These are phyloP conservation scores for Diacarnus erythraeanus DNA, from an alignment of 37 sponge, comb jelly and placozoan species.

Conservation along the genomic window DNA sequence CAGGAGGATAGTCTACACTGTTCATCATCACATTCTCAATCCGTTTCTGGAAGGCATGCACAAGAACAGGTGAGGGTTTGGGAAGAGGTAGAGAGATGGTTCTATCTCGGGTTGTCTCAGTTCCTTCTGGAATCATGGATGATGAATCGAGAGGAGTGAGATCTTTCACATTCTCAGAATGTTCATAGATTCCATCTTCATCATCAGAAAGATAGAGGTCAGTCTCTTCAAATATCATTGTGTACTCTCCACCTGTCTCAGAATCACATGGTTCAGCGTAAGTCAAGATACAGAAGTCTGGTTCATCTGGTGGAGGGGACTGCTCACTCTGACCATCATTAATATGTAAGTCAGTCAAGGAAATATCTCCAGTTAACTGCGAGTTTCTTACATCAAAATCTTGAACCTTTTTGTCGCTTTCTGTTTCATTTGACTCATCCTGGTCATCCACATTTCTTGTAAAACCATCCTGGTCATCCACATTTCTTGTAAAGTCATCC, in stretches of 20 bases:
- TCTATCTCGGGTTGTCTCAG: background rate
- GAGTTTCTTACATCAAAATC: no score
- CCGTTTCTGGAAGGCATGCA: slow-evolving; percentile 25
- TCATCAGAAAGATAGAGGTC: slow-evolving; percentile 6
- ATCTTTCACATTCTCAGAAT: background rate
- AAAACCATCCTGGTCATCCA: no score
- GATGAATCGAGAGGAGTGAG: background rate
- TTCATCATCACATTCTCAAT: slow-evolving; percentile 52
- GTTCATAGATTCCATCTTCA: slow-evolving; percentile 6
- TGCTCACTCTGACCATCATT: background rate
- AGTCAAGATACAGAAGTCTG: background rate
- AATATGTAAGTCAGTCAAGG: no score
- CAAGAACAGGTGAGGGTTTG: slow-evolving; percentile 16
- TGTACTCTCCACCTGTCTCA: background rate
- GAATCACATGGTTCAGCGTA: background rate
- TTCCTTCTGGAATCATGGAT: background rate
- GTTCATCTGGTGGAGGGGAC: background rate
- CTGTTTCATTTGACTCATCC: no score
- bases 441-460: no score
- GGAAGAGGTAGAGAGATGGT: slow-evolving; percentile 3
- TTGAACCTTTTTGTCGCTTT: no score
- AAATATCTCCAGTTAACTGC: no score
- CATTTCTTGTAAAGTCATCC: no score
- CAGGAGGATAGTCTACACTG: slow-evolving; percentile 58
- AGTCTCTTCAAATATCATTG: background rate